Conservation (phyloP, 2,888 invertebrate species). For the Aphrophora alni region DNA sequence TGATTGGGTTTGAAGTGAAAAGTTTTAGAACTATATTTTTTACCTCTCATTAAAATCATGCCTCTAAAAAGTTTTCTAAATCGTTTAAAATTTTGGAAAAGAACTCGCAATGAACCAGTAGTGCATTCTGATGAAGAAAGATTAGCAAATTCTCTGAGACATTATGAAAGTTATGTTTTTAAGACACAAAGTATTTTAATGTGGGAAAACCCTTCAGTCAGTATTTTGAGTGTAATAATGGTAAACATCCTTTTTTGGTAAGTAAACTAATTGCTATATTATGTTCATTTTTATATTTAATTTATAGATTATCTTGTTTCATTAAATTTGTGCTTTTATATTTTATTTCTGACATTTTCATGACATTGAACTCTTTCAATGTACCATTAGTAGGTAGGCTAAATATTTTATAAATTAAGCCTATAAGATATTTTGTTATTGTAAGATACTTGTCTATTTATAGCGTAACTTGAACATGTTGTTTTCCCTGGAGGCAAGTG, state of each 20-base stretch:
- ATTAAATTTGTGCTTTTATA: no score
- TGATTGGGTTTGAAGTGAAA: not conserved
- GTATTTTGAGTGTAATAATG: conserved; percentile 55
- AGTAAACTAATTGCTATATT: conserved; percentile 45
- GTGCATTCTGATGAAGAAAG: not conserved
- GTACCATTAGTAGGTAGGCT: no score
- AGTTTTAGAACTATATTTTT: not conserved
- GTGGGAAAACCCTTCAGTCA: conserved; percentile 57
- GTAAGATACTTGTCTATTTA: no score
- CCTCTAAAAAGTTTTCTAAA: conserved; percentile 13
- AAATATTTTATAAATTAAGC: no score
- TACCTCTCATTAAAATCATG: conserved; percentile 17
- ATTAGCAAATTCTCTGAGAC: conserved; percentile 38
- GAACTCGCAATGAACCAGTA: not conserved
- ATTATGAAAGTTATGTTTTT: conserved; percentile 49
- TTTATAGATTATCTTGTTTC: no score
- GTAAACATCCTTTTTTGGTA: conserved; percentile 59
- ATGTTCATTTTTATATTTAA: not conserved
- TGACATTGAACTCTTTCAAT: no score
- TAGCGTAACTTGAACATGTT: no score
- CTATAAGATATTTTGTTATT: no score
- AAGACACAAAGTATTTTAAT: conserved; percentile 52
- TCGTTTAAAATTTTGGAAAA: conserved; percentile 35
- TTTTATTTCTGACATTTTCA: no score
- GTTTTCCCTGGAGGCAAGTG: no score